Conservation (phyloP, 2,888 invertebrate species). For the Parnassius mnemosyne region DNA sequence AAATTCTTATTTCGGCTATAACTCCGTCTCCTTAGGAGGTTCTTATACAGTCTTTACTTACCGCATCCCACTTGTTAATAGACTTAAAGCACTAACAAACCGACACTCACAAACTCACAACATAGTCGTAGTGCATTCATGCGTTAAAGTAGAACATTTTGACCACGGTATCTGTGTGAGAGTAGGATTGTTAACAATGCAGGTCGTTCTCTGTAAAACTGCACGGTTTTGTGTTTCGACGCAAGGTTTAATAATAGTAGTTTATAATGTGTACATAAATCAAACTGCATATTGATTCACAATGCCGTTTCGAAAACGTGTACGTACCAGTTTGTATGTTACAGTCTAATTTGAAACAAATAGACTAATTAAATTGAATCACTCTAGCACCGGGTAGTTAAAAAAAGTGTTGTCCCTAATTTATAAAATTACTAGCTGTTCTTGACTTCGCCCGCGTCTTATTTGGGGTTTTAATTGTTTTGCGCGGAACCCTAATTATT, state of each 20-base stretch:
- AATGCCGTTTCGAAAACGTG: background rate
- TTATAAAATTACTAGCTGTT: too few species aligned
- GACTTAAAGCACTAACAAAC: conserved; percentile 13
- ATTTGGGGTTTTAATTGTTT: too few species aligned
- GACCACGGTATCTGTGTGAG: conserved; percentile 9
- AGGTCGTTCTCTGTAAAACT: conserved; percentile 3
- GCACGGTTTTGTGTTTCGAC: conserved; percentile 2
- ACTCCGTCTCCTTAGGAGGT: too few species aligned
- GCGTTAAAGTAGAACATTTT: conserved; percentile 26
- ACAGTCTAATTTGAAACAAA: background rate
- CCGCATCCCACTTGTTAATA: background rate
- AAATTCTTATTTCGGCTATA: too few species aligned
- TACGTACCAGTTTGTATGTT: background rate
- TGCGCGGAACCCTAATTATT: too few species aligned
- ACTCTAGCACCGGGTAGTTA: too few species aligned
- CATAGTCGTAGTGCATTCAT: conserved; percentile 16
- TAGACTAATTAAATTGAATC: too few species aligned
- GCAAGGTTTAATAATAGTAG: conserved; percentile 3
- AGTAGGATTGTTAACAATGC: conserved; percentile 20
- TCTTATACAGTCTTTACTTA: too few species aligned
- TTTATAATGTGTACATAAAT: conserved; percentile 12
- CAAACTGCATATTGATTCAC: conserved; percentile 12
- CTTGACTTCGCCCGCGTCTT: too few species aligned
- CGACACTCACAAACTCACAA: conserved; percentile 1
- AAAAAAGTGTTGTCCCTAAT: too few species aligned